These are phyloP conservation scores for Cyprinodon tularosa DNA, from an alignment of 2,113 vertebrate genomes.

Conservation along the genomic window DNA sequence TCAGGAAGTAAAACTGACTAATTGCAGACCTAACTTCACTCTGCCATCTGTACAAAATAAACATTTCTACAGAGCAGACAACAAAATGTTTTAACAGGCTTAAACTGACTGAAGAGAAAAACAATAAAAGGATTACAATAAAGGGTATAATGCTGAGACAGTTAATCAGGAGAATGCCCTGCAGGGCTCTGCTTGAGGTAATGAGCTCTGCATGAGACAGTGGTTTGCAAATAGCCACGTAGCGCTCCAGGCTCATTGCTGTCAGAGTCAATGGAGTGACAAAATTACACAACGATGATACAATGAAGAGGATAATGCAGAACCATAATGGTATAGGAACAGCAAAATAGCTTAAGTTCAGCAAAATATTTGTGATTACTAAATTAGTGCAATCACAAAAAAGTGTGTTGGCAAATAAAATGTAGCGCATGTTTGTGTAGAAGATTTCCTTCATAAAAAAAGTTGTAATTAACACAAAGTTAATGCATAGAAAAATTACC, in stretches of 20 bases:
- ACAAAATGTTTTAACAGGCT: background rate
- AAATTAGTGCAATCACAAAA: constrained; percentile 51
- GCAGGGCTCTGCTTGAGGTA: constrained; percentile 16
- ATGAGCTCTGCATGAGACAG: constrained; percentile 59
- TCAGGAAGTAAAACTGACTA: constrained; percentile 51
- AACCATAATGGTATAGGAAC: constrained; percentile 8
- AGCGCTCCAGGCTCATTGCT: constrained; percentile 26
- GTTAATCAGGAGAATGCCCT: constrained; percentile 35
- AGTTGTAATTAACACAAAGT: constrained; percentile 34
- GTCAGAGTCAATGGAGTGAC: constrained; percentile 43
- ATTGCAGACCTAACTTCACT: constrained; percentile 29
- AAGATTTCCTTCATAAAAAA: constrained; percentile 58
- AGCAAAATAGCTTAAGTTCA: rapidly evolving
- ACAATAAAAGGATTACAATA: background rate
- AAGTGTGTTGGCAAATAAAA: constrained; percentile 61
- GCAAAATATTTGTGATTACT: constrained; percentile 16
- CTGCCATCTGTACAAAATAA: constrained; percentile 54
- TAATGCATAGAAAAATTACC: constrained; percentile 34
- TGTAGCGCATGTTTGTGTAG: constrained; percentile 58
- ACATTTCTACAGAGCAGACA: background rate
- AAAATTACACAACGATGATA: constrained; percentile 1
- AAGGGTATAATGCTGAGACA: constrained; percentile 26
- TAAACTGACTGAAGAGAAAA: background rate
- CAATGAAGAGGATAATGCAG: constrained; percentile 19
- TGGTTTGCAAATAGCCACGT: constrained; percentile 50